These are phyloP conservation scores for Tachyglossus aculeatus DNA, from an alignment of 2,797 vertebrate species.

Conservation along the genomic window DNA sequence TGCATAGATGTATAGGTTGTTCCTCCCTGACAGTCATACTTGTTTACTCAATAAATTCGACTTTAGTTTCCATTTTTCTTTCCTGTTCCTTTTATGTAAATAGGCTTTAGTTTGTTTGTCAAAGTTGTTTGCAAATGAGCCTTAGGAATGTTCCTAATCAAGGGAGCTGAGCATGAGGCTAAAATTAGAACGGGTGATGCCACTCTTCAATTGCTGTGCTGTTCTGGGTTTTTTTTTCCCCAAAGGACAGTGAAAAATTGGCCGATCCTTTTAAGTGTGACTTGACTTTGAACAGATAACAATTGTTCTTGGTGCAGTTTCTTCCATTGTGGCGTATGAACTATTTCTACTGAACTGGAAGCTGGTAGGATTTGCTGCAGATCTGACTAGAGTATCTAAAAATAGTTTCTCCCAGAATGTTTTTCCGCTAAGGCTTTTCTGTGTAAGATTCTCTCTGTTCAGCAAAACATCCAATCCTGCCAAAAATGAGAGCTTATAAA, in stretches of 20 bases:
- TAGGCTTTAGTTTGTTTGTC: constrained; percentile 29
- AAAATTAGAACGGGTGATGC: constrained; percentile 22
- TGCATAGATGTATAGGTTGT: background rate
- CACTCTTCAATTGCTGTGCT: constrained; percentile 1
- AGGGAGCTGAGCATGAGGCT: constrained; percentile 11
- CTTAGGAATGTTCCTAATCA: constrained; percentile 10
- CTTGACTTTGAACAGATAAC: constrained; percentile 5
- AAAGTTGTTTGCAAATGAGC: constrained; percentile 40
- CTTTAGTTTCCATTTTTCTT: background rate
- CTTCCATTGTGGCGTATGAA: constrained; percentile 3
- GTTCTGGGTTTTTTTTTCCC: constrained; percentile 13
- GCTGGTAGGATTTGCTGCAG: background rate
- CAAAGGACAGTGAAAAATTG: constrained; percentile 3
- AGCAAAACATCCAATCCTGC: constrained; percentile 9
- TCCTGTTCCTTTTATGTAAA: constrained; percentile 32
- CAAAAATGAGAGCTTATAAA: constrained; percentile 5
- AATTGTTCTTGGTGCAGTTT: background rate
- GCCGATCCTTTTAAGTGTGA: background rate
- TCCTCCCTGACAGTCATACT: background rate
- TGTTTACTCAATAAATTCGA: background rate
- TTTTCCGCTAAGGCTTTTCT: constrained; percentile 6
- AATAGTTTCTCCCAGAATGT: constrained; percentile 13
- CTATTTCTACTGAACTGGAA: constrained; percentile 2
- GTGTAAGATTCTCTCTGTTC: constrained; percentile 23
- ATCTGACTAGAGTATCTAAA: constrained; percentile 12